A percentile compares a stretch with the other conserved stretches of the same genome.
phyloP scores from a whole-genome alignment of 2,113 vertebrate species.

The Lamprologus callipterus region DNA sequence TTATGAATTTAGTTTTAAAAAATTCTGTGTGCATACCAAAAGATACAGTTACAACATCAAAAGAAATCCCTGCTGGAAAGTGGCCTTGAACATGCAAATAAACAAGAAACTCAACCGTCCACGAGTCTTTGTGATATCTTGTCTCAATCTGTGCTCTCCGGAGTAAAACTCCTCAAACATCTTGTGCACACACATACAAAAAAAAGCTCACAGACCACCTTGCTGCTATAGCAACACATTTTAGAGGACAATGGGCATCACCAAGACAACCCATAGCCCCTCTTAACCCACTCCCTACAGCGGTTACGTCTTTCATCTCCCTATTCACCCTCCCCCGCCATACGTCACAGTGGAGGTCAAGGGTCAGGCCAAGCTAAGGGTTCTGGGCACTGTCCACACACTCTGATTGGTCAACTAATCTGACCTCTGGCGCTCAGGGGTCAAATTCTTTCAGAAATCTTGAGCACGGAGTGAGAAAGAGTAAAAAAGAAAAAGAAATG shows the following conservation, averaged over 20 bases:
- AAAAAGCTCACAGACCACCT: constrained; percentile 74
- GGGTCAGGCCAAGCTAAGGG: constrained; percentile 75
- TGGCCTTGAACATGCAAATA: constrained; percentile 35
- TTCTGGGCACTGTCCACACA: constrained; percentile 79
- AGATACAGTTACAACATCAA: constrained; percentile 25
- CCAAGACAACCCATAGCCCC: constrained; percentile 77
- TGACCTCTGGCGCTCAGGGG: constrained; percentile 69
- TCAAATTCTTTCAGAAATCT: constrained; percentile 79
- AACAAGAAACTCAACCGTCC: constrained; percentile 39
- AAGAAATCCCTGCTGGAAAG: constrained; percentile 40
- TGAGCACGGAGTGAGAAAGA: constrained; percentile 70
- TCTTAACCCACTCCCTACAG: constrained; percentile 73
- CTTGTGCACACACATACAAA: constrained; percentile 47
- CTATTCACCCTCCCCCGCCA: constrained; percentile 72
- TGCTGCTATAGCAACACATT: constrained; percentile 74
- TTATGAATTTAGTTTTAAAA: constrained; percentile 2
- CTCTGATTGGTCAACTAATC: constrained; percentile 76
- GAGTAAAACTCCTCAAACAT: constrained; percentile 65
- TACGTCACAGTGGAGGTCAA: constrained; percentile 68
- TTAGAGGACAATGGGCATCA: constrained; percentile 74
- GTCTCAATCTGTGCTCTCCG: constrained; percentile 63
- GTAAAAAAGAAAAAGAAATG: constrained; percentile 45
- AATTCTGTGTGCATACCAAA: not conserved
- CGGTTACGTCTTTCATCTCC: constrained; percentile 76
- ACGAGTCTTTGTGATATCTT: constrained; percentile 53